Evolutionary conservation across 2,113 vertebrate species (phyloP), one percentile per base, ranked within the genome.

Genomic region (Atrichornis clamosus): DNA sequence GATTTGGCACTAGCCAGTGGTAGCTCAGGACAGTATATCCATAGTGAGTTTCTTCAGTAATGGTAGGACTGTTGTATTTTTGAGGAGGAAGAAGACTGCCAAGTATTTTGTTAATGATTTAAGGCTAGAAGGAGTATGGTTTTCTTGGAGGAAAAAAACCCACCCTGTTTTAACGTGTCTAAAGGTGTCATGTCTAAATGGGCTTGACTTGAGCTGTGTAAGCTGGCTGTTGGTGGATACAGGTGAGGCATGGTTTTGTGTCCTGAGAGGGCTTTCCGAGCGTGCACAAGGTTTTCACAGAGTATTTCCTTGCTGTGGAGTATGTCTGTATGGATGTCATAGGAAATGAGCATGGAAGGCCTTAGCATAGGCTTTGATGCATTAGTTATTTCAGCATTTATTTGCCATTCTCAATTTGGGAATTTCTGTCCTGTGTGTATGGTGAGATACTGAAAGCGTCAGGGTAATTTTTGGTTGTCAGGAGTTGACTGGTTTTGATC

Each of bases 201-300:
- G 70, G 11, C 16, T 84, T 2, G 3, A 3, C 23, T 60, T 68
- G 47, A 9, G 16, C 52, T 52, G 24, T 58, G 7, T 60, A 37
- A 76, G 44, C 24, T 6, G 17, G 27, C 13, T 47, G 33, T 67
- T 59, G 18, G 46, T 88, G 67, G 23, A 16, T 62, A 13, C 42
- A 37, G 62, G 24, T 0, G 7, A 52, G 67, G n/a, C 2, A 1
- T 0, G 0, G 28, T 90, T 42, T 44, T 68, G 26, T 69, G 85
- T 83, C 41, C 46, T 32, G 46, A 46, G 37, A 44, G 46, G 37
- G 16, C 49, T 80, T 90, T 96, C 37, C 37, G 58, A 52, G 14
- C 10, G 5, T 6, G 1, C 6, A 1, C 26, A 50, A 89, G 27
- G 35, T 74, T 91, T 87, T 84, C 26, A 68, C 2, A 3, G 44